These are phyloP conservation scores for Thripadectes ignobilis DNA, from an alignment of 2,797 vertebrate species.

Conservation along the genomic window DNA sequence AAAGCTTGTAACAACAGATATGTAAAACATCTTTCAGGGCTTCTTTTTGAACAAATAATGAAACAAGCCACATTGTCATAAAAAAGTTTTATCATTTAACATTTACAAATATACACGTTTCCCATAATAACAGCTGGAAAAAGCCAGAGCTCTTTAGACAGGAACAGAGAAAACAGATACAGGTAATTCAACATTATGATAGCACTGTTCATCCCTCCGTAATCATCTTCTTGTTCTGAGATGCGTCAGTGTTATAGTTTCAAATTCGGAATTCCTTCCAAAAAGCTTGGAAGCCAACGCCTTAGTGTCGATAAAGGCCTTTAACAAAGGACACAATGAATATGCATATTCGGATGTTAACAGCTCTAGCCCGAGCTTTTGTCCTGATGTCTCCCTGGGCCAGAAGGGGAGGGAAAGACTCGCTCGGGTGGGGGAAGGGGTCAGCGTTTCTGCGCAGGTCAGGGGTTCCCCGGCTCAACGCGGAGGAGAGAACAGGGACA, in stretches of 20 bases:
- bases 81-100: not conserved
- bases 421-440: too few species aligned
- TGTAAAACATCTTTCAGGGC: not conserved
- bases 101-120: conserved; percentile 36
- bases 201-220: not conserved
- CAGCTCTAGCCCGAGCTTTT: too few species aligned
- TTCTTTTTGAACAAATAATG: not conserved
- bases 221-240: conserved; percentile 10
- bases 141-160: not conserved
- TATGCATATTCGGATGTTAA: too few species aligned
- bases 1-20: not conserved
- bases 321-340: too few species aligned
- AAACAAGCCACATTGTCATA: not conserved
- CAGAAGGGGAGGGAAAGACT: too few species aligned
- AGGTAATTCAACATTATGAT: not conserved
- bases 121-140: not conserved
- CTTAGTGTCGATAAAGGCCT: too few species aligned
- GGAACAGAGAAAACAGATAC: not conserved
- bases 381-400: too few species aligned
- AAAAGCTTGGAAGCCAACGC: too few species aligned
- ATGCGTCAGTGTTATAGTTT: not conserved
- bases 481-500: too few species aligned
- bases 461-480: too few species aligned
- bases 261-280: too few species aligned
- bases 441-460: too few species aligned